Conservation (phyloP, 2,797 vertebrate species). For the Lepidocolaptes lacrymiger region DNA sequence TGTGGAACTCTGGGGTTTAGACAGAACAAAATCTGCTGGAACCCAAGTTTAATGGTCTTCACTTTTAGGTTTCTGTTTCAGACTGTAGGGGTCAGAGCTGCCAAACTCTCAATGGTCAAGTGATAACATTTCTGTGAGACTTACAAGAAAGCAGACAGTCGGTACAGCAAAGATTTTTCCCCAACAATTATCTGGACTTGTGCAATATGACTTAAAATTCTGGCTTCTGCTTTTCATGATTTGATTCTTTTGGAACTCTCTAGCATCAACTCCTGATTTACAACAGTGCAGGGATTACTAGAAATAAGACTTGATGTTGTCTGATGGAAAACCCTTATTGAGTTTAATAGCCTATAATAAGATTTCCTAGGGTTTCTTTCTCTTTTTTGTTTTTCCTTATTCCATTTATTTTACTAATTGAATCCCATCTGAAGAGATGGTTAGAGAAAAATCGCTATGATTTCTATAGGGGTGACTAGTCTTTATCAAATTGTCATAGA, state of each 20-base stretch:
- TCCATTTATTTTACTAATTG: conserved; percentile 54
- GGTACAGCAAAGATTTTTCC: background rate
- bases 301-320: conserved; percentile 49
- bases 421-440: conserved; percentile 8
- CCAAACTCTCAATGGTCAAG: background rate
- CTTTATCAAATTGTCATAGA: conserved; percentile 22
- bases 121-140: background rate
- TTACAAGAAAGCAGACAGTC: background rate
- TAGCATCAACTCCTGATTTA: conserved; percentile 33
- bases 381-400: background rate
- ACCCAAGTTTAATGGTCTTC: background rate
- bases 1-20: background rate
- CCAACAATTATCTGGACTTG: background rate
- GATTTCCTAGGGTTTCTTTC: conserved; percentile 17
- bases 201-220: background rate
- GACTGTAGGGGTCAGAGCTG: background rate
- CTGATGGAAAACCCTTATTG: conserved; percentile 44
- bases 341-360: conserved; percentile 45
- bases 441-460: background rate
- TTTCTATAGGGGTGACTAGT: background rate
- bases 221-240: background rate
- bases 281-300: background rate
- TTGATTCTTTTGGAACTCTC: background rate
- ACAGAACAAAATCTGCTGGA: background rate
- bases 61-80: background rate